These are phyloP conservation scores for Tyria jacobaeae DNA, from an alignment of 2,888 invertebrate genomes.

Conservation along the genomic window DNA sequence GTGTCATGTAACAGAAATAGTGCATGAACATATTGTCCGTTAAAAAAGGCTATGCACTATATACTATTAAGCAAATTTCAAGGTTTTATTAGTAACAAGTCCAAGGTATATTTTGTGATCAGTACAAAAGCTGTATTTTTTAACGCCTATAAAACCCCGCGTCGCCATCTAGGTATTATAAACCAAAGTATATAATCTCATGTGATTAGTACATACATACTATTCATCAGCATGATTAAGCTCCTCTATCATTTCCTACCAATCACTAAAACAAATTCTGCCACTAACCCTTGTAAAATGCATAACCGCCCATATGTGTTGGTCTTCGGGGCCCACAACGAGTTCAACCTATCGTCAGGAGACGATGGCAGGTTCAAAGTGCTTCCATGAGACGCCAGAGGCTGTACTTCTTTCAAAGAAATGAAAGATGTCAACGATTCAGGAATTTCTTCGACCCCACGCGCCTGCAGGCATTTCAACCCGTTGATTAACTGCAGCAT, in stretches of 20 bases:
- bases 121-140: too few species aligned
- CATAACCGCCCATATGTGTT: constrained; percentile 88
- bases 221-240: too few species aligned
- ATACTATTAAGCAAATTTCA: too few species aligned
- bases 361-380: constrained; percentile 61
- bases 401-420: constrained; percentile 87
- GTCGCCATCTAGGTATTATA: too few species aligned
- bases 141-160: too few species aligned
- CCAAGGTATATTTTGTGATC: too few species aligned
- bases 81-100: too few species aligned
- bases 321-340: constrained; percentile 81
- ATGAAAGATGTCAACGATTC: constrained; percentile 90
- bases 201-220: too few species aligned
- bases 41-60: too few species aligned
- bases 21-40: too few species aligned
- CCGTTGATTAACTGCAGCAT: constrained; percentile 93
- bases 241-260: neutral
- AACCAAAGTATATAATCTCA: too few species aligned
- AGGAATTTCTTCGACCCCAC: constrained; percentile 93
- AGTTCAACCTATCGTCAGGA: constrained; percentile 77
- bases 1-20: too few species aligned
- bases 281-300: constrained; percentile 91
- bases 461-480: constrained; percentile 92
- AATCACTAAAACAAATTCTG: neutral
- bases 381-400: constrained; percentile 59